Evolutionary conservation across 2,113 vertebrate genomes (phyloP).

Genomic region (Oxyura jamaicensis): DNA sequence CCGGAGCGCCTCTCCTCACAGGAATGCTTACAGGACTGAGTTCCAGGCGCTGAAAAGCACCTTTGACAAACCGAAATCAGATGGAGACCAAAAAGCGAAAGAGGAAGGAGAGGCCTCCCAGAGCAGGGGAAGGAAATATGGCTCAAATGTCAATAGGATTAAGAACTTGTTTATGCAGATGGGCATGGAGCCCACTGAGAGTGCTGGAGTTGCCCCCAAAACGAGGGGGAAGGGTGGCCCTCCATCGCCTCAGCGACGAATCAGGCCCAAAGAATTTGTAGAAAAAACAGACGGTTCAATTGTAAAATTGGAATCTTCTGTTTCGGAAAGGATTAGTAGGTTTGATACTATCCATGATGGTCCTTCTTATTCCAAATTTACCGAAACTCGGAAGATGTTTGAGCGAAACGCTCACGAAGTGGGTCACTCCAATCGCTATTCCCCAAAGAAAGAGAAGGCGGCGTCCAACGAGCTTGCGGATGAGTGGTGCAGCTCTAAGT

Average conservation of each 20-base stretch:
- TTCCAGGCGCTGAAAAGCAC: constrained; percentile 97
- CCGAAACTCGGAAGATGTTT: constrained; percentile 93
- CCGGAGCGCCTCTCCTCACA: constrained; percentile 97
- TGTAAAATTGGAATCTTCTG: constrained; percentile 86
- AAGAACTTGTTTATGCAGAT: constrained; percentile 99
- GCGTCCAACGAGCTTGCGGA: constrained; percentile 86
- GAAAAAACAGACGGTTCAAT: constrained; percentile 89
- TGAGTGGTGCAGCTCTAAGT: constrained; percentile 88
- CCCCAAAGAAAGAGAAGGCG: constrained; percentile 86
- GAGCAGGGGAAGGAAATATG: constrained; percentile 93
- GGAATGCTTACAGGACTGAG: constrained; percentile 96
- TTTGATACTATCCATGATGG: constrained; percentile 82
- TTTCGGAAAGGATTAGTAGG: constrained; percentile 85
- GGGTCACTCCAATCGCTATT: constrained; percentile 86
- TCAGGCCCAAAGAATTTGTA: constrained; percentile 89
- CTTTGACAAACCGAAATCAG: constrained; percentile 92
- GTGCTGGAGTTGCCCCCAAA: constrained; percentile 69
- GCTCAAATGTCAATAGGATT: constrained; percentile 96
- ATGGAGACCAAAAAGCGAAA: constrained; percentile 87
- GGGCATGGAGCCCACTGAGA: constrained; percentile 87
- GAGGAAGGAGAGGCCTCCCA: constrained; percentile 83
- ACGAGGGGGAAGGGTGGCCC: constrained; percentile 76
- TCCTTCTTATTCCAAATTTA: constrained; percentile 89
- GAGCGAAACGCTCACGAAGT: constrained; percentile 87
- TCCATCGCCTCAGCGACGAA: constrained; percentile 85